Percentiles rank a stretch among this genome's conserved stretches.
phyloP scores from a whole-genome alignment of 2,797 vertebrate genomes.

The Tarsius wallacei region DNA sequence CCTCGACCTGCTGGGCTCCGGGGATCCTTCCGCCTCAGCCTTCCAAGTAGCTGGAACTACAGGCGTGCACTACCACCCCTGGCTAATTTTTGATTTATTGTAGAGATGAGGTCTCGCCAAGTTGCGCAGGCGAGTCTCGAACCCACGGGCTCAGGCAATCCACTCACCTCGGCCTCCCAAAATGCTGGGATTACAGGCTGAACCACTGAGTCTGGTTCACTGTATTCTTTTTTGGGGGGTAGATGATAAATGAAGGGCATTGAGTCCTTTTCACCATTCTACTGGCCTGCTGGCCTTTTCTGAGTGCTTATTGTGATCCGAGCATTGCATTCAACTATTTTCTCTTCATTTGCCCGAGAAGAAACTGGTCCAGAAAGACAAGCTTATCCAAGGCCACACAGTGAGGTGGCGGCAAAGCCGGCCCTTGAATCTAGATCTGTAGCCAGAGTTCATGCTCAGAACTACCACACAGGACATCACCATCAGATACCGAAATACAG shows the following conservation, averaged over 20 bases:
- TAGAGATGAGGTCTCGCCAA: too few relatives aligned
- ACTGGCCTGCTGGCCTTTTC: not conserved
- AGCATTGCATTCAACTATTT: not conserved
- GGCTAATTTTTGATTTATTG: too few relatives aligned
- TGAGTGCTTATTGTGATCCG: not conserved
- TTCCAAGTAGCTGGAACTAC: too few relatives aligned
- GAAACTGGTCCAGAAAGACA: slow-evolving; percentile 18
- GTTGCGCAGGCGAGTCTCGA: too few relatives aligned
- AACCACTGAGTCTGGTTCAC: too few relatives aligned
- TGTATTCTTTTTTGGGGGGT: not conserved
- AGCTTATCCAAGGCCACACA: not conserved
- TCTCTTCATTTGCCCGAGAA: not conserved
- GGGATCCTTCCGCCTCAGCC: too few relatives aligned
- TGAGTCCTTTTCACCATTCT: not conserved
- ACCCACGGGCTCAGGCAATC: too few relatives aligned
- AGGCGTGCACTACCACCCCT: too few relatives aligned
- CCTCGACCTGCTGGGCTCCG: too few relatives aligned
- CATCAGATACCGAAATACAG: not conserved
- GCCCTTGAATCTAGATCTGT: not conserved
- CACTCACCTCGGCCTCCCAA: too few relatives aligned
- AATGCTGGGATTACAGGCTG: too few relatives aligned
- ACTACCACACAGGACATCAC: not conserved
- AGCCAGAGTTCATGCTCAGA: not conserved
- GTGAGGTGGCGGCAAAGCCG: not conserved
- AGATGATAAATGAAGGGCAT: not conserved